Base-by-base conservation (phyloP, 2,113 vertebrate genomes). In the Serranochromis macrocephalus region DNA sequence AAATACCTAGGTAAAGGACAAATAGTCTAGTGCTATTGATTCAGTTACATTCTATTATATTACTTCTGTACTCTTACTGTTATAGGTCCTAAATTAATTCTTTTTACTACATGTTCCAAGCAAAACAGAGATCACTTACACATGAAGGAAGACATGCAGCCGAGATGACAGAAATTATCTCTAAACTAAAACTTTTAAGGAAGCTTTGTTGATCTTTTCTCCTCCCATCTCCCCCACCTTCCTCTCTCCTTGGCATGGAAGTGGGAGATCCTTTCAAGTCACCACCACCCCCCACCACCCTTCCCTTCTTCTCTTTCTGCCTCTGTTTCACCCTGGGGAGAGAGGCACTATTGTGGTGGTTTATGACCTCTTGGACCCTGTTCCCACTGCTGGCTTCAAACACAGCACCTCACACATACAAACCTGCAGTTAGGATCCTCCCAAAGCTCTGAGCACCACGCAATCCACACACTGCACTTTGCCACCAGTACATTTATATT, bases 221-320 rank as follows among this genome's bases (percentile, higher is more conserved):
- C 82, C 88, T 83, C 90, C 85, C 78, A 82, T 66, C 78, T 42
- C 86, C 80, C 87, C 89, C 83, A 17, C 61, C 84, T 84, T 81
- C 87, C 87, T 66, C 78, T 85, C 88, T 93, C 81, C 88, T 87
- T 94, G 79, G 90, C 91, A 31, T 89, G 86, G 94, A 95, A 93
- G 95, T 95, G 94, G 91, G 86, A 91, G 91, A 93, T 92, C 89
- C 94, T 96, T 96, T 96, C 91, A 96, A 95, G 93, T 87, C 82
- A 75, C 71, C 88, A 75, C 88, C 45, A 31, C 85, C 91, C 68
- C 91, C 61, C 19, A 38, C 61, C 61, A 38, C 61, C 33, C 61
- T 68, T 68, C 86, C 83, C 91, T 82, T 83, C 90, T 93, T 88
- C 89, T 89, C 84, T 89, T 87, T 90, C 87, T 85, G 78, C 91